Evolutionary conservation across 2,113 vertebrate species (phyloP).

Genomic region (Cololabis saira): DNA sequence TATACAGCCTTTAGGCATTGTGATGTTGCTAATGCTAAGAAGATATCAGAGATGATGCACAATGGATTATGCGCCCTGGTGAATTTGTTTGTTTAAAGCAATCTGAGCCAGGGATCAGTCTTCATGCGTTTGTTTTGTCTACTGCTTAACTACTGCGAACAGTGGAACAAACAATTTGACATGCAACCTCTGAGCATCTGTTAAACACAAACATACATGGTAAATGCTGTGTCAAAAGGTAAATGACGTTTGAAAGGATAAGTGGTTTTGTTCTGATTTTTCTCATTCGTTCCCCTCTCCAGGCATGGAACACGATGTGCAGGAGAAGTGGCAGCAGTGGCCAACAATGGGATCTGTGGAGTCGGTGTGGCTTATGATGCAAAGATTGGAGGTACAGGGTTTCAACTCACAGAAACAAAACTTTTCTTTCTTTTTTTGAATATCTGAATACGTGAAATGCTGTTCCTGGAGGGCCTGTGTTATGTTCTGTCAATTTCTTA

Average conservation of each 20-base stretch:
- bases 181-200: neutral
- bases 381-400: slow-evolving; percentile 90
- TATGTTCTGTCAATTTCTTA: slow-evolving; percentile 39
- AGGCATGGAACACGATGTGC: slow-evolving; percentile 97
- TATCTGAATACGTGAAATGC: slow-evolving; percentile 31
- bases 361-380: slow-evolving; percentile 95
- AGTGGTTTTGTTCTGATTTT: slow-evolving; percentile 21
- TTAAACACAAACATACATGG: slow-evolving; percentile 14
- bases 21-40: slow-evolving; percentile 40
- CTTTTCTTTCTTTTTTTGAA: slow-evolving; percentile 15
- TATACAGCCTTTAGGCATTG: slow-evolving; percentile 12
- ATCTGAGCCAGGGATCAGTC: slow-evolving; percentile 47
- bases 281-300: slow-evolving; percentile 12
- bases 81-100: slow-evolving; percentile 42
- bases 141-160: slow-evolving; percentile 10
- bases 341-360: slow-evolving; percentile 95
- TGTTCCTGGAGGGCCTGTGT: slow-evolving; percentile 11
- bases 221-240: slow-evolving; percentile 26
- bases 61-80: slow-evolving; percentile 11
- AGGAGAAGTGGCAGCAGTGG: slow-evolving; percentile 93
- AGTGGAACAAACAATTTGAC: slow-evolving; percentile 21
- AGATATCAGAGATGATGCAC: slow-evolving; percentile 30
- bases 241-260: slow-evolving; percentile 12
- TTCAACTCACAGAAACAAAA: slow-evolving; percentile 15
- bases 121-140: slow-evolving; percentile 52